Percentiles rank a stretch among this genome's conserved stretches.
Evolutionary conservation across 2,888 invertebrate genomes (phyloP).

Genomic region (Fragum whitleyi): DNA sequence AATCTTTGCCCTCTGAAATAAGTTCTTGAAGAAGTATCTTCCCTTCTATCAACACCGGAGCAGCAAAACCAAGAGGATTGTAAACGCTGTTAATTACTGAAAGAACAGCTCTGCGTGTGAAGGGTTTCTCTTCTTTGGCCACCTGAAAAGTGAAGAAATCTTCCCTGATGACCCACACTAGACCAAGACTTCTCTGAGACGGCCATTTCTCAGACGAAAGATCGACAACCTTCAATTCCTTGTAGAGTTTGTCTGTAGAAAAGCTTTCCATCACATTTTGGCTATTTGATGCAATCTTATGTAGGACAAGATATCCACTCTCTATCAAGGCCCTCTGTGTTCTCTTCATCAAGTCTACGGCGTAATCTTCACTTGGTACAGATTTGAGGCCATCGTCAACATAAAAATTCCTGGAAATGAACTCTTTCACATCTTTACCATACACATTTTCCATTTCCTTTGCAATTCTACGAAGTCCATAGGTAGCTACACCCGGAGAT

Average conservation of each 20-base stretch:
- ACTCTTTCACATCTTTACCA: conserved; percentile 28
- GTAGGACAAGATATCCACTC: conserved; percentile 27
- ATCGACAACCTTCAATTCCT: conserved; percentile 40
- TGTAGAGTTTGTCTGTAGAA: conserved; percentile 47
- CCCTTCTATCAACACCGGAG: conserved; percentile 44
- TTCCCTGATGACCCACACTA: conserved; percentile 34
- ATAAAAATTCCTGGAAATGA: conserved; percentile 55
- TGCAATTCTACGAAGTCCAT: conserved; percentile 47
- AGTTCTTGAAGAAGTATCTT: conserved; percentile 61
- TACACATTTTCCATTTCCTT: not conserved
- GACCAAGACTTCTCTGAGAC: conserved; percentile 45
- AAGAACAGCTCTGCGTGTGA: conserved; percentile 40
- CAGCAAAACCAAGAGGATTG: conserved; percentile 48
- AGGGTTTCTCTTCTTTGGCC: conserved; percentile 27
- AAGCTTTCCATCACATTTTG: conserved; percentile 46
- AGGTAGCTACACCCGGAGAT: conserved; percentile 48
- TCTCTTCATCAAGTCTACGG: conserved; percentile 31
- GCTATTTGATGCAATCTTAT: conserved; percentile 58
- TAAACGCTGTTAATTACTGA: conserved; percentile 49
- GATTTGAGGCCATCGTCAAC: conserved; percentile 62
- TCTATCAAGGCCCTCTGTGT: conserved; percentile 11
- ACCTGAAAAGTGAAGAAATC: conserved; percentile 25
- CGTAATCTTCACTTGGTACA: conserved; percentile 22
- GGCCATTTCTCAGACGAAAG: conserved; percentile 29
- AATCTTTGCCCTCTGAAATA: conserved; percentile 42